Evolutionary conservation across 2,888 invertebrate genomes (phyloP).

Genomic region (Drosophila longiperda): DNA sequence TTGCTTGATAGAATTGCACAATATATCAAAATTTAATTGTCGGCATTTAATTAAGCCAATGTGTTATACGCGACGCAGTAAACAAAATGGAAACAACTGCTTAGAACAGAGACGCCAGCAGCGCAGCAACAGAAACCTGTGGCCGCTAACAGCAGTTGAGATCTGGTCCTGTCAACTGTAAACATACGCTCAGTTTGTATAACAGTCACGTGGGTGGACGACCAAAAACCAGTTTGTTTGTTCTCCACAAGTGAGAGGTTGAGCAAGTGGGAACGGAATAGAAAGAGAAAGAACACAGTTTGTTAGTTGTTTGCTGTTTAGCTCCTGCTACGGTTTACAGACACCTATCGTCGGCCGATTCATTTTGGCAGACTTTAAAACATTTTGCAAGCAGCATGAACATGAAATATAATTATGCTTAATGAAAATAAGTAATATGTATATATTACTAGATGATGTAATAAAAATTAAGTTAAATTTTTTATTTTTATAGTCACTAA

Average conservation of each 20-base stretch:
- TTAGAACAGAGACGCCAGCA: constrained; percentile 29
- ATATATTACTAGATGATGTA: background rate
- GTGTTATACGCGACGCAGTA: constrained; percentile 55
- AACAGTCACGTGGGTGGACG: constrained; percentile 54
- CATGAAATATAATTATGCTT: no score
- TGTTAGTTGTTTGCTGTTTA: constrained; percentile 19
- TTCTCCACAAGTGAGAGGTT: background rate
- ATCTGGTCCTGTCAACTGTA: constrained; percentile 42
- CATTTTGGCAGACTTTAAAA: background rate
- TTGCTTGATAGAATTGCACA: background rate
- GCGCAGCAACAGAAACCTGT: constrained; percentile 66
- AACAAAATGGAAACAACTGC: constrained; percentile 61
- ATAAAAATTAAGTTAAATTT: background rate
- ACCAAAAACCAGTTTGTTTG: constrained; percentile 36
- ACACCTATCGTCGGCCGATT: constrained; percentile 9
- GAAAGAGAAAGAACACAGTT: constrained; percentile 8
- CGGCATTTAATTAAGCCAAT: constrained; percentile 19
- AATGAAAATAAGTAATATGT: background rate
- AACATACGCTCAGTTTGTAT: constrained; percentile 35
- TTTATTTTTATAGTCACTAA: background rate
- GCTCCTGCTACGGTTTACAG: constrained; percentile 17
- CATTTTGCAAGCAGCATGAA: background rate
- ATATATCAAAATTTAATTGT: constrained; percentile 23
- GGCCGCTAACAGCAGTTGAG: constrained; percentile 62
- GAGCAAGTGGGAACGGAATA: background rate